Evolutionary conservation across 2,888 invertebrate genomes (phyloP).

Genomic region (Mesochorus sp.): DNA sequence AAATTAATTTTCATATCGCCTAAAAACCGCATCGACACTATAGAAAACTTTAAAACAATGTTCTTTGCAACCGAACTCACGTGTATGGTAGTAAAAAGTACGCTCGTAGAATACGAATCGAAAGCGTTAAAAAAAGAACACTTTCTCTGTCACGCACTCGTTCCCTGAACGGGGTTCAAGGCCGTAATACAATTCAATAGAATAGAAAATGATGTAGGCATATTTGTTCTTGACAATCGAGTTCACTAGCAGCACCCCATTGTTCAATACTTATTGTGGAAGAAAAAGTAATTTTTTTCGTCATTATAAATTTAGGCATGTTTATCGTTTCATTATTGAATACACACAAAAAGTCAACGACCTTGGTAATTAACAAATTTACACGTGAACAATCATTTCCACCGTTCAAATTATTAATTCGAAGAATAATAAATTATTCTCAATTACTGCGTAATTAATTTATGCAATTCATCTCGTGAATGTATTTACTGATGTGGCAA

Average conservation of each 20-base stretch:
- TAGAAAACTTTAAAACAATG: too few relatives aligned
- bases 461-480: too few relatives aligned
- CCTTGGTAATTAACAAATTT: background rate
- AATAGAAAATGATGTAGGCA: background rate
- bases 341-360: background rate
- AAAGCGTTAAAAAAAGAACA: constrained; percentile 50
- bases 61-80: too few relatives aligned
- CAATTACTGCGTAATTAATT: too few relatives aligned
- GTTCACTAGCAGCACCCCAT: constrained; percentile 11
- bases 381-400: background rate
- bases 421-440: background rate
- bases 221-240: constrained; percentile 15
- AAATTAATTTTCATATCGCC: too few relatives aligned
- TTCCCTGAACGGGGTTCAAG: constrained; percentile 40
- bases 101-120: too few relatives aligned
- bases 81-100: too few relatives aligned
- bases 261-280: background rate
- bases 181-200: constrained; percentile 25
- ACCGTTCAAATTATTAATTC: background rate
- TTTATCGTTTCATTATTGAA: background rate
- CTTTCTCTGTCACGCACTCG: constrained; percentile 44
- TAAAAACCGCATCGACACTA: too few relatives aligned
- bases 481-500: too few relatives aligned
- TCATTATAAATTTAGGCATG: background rate
- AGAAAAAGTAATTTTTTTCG: background rate